Evolutionary conservation across 2,888 invertebrate genomes (phyloP), one percentile per base, ranked within the genome.

Genomic region (Phalera bucephala): DNA sequence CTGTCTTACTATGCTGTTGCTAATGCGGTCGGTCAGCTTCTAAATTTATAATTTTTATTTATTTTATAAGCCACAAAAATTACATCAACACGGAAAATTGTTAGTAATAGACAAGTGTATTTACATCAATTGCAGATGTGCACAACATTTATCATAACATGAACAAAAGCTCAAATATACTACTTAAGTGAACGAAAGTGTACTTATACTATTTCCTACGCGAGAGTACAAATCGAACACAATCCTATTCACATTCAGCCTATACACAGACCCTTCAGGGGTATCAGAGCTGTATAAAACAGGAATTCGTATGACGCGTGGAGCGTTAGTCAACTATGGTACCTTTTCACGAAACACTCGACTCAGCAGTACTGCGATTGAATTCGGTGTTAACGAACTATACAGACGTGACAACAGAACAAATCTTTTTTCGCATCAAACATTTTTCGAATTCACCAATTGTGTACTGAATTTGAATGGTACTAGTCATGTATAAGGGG

Each of bases 341-440:
- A 39, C 54, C 51, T 53, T 60, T 58, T 56, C 43, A 50, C 37
- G 41, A 61, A 57, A 57, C 61, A 52, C 48, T 49, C 42, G 42
- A 59, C 47, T 64, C 58, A 61, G 60, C 69, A 58, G 42, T 45
- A 49, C 52, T 46, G 44, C 56, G 59, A 62, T 67, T 66, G 66
- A 61, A 70, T 72, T 53, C 57, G 41, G 42, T 57, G 67, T 56
- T 72, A 72, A 72, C 71, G 71, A 72, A 72, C 72, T 70, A 72
- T 69, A 67, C 58, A 57, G 45, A 66, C 55, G 64, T 64, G 65
- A 66, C 62, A 60, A 49, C 52, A 42, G 46, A 22, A 42, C 30
- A 27, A 50, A 48, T 51, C 56, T 64, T 70, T 71, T 71, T 64
- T 50, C 36, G 40, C 39, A 51, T 59, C 65, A 71, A 67, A 61